Percentiles rank a stretch among this genome's conserved stretches.
Conservation (phyloP, 2,797 vertebrate genomes). For the Macropodus opercularis region DNA sequence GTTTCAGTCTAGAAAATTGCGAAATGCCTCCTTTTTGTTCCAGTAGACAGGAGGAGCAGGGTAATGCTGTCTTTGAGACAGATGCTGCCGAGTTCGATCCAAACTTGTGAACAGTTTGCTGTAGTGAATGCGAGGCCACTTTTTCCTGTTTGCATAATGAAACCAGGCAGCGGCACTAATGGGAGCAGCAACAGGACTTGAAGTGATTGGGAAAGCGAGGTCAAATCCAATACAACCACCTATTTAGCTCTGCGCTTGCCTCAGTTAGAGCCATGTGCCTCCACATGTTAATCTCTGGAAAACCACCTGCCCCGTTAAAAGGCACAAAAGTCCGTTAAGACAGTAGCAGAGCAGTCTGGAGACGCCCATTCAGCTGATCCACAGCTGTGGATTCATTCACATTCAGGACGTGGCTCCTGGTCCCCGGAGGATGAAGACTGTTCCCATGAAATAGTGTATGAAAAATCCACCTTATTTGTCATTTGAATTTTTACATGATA, state of each 20-base stretch:
- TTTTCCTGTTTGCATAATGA: conserved; percentile 46
- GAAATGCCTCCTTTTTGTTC: conserved; percentile 2
- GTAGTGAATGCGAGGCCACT: conserved; percentile 14
- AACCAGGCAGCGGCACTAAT: conserved; percentile 60
- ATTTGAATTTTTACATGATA: too few species aligned
- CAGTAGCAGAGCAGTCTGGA: neutral
- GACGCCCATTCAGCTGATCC: neutral
- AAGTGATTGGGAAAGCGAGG: conserved; percentile 31
- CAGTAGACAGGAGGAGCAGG: too few species aligned
- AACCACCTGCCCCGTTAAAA: neutral
- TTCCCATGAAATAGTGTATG: too few species aligned
- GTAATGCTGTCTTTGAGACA: neutral
- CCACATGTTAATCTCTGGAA: conserved; percentile 10
- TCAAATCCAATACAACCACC: conserved; percentile 23
- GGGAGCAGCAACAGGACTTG: conserved; percentile 25
- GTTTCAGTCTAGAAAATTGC: neutral
- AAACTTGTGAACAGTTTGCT: conserved; percentile 24
- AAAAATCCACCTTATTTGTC: too few species aligned
- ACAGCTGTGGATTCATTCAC: too few species aligned
- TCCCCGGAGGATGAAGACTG: neutral
- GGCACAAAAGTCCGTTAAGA: neutral
- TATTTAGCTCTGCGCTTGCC: conserved; percentile 1
- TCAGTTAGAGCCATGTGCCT: neutral
- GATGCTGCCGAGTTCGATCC: conserved; percentile 12
- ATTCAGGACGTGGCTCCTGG: too few species aligned